Base-by-base conservation (phyloP, 1,140 invertebrate species). In the Diprion similis region DNA sequence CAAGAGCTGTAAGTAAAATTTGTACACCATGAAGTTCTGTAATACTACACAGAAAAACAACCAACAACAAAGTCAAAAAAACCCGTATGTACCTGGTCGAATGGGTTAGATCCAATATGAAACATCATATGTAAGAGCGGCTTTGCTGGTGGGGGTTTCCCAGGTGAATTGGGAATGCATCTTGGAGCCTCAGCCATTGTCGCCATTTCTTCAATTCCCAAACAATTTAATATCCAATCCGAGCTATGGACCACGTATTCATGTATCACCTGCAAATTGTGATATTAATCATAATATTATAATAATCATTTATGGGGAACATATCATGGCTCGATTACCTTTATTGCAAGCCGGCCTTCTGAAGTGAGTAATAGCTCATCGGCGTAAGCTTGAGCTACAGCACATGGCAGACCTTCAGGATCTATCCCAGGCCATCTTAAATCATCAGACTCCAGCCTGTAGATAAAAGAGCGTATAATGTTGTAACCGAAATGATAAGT, bases 121-220 rank as follows among this genome's bases (percentile, higher is more conserved):
- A 95, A 95, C 93, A 95, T 94, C 18, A 91, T 91, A 79, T 93
- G 91, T 3, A 94, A 83, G 3, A 95, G 84, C 0, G 90, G 89
- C 19, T 91, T 90, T n/a, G 84, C 84, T 72, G 89, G 85, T 66
- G 89, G 80, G 1, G 89, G 87, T 48, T 90, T 78, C 18, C 88
- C 83, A 8, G 87, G 86, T 1, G 89, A 87, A 70, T 83, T 74
- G 13, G 79, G 73, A n/a, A 79, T 76, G 65, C 9, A 17, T 9
- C 9, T 59, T 17, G 51, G 51, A 17, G 51, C 51, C 11, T 84
- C 78, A 3, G 75, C 67, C 66, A 84, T 70, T n/a, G 87, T 79
- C 67, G 73, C 82, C 71, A 19, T 79, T 70, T 68, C 87, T 11
- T 71, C 88, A 6, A 89, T 83, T 10, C 89, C 89, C 15, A 94